These are phyloP conservation scores for Athene noctua DNA, from an alignment of 2,113 vertebrate species.

Conservation along the genomic window DNA sequence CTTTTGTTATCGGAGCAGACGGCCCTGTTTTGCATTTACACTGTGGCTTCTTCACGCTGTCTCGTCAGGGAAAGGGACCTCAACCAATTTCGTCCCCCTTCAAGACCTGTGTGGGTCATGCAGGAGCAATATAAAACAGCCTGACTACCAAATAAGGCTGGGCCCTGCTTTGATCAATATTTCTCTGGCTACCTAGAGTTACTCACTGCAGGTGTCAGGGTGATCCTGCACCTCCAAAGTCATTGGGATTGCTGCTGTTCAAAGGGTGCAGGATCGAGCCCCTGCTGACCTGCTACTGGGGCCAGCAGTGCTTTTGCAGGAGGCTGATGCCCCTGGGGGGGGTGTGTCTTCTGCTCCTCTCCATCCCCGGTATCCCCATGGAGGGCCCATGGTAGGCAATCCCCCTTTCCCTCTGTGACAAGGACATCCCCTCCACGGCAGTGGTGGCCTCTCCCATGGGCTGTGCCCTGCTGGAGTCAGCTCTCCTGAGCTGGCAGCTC, in stretches of 20 bases:
- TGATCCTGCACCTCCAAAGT: neutral
- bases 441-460: neutral
- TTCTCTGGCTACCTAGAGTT: neutral
- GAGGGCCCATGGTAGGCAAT: neutral
- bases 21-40: neutral
- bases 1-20: neutral
- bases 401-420: fast-evolving
- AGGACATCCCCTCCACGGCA: neutral
- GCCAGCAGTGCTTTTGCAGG: neutral
- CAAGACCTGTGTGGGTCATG: neutral
- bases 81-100: neutral
- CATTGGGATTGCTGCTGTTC: neutral
- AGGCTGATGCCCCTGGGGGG: neutral
- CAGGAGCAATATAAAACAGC: neutral
- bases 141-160: neutral
- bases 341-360: neutral
- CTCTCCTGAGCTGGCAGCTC: neutral
- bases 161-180: neutral
- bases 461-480: neutral
- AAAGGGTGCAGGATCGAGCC: neutral
- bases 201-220: neutral
- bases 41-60: neutral
- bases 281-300: neutral
- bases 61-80: neutral
- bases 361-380: neutral